phyloP scores from a whole-genome alignment of 2,888 invertebrate species.

The Catonia carolina region DNA sequence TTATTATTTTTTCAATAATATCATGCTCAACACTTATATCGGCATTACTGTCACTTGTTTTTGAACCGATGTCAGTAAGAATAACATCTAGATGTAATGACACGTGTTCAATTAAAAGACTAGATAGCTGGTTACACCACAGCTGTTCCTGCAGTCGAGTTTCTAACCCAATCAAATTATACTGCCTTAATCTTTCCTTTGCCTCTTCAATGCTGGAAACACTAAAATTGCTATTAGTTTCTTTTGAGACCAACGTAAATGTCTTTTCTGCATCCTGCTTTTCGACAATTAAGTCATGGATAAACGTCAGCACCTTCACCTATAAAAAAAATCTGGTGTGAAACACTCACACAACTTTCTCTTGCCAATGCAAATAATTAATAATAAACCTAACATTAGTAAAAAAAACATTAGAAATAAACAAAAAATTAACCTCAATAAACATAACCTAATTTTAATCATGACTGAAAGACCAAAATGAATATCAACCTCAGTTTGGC shows the following conservation, averaged over 20 bases:
- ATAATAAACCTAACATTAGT: not conserved
- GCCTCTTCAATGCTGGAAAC: constrained; percentile 39
- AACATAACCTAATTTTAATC: too few species aligned
- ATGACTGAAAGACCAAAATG: too few species aligned
- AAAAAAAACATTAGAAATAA: not conserved
- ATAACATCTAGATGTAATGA: constrained; percentile 1
- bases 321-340: too few species aligned
- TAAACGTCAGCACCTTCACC: constrained; percentile 51
- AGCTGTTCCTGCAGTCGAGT: constrained; percentile 35
- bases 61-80: not conserved
- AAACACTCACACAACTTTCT: too few species aligned
- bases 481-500: too few species aligned
- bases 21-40: constrained; percentile 5
- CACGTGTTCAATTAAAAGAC: not conserved
- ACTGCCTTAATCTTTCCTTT: constrained; percentile 42
- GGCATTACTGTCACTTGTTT: not conserved
- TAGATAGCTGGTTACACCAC: constrained; percentile 25
- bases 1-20: constrained; percentile 2
- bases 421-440: too few species aligned
- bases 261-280: constrained; percentile 37
- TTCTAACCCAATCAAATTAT: constrained; percentile 40
- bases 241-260: constrained; percentile 22
- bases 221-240: constrained; percentile 32
- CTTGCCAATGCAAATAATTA: too few species aligned
- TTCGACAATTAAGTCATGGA: constrained; percentile 54